These are phyloP conservation scores for Callocephalon fimbriatum DNA, from an alignment of 2,113 vertebrate species.

Conservation along the genomic window DNA sequence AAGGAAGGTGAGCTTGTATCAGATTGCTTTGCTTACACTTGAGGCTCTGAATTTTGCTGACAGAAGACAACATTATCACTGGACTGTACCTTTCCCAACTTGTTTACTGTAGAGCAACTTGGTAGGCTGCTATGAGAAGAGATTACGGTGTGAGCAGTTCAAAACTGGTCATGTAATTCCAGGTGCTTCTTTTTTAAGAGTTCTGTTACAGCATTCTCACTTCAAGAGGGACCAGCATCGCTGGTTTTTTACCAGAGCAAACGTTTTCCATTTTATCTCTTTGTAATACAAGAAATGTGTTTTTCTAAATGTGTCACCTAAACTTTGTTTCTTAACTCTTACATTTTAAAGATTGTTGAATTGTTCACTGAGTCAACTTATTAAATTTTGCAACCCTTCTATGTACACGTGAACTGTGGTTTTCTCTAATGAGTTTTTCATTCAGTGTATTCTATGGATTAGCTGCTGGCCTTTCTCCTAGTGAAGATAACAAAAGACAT, in stretches of 20 bases:
- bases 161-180: not conserved
- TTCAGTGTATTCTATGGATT: not conserved
- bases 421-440: not conserved
- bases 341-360: not conserved
- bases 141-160: not conserved
- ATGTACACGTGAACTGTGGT: not conserved
- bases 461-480: not conserved
- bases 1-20: not conserved
- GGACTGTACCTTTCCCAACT: not conserved
- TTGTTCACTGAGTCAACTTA: not conserved
- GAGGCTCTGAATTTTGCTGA: not conserved
- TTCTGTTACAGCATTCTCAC: not conserved
- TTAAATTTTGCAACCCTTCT: constrained; percentile 5
- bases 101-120: not conserved
- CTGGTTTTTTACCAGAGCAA: not conserved
- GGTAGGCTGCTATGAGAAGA: not conserved
- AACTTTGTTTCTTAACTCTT: not conserved
- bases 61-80: not conserved
- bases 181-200: not conserved
- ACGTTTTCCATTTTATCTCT: not conserved
- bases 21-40: fast-evolving
- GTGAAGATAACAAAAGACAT: not conserved
- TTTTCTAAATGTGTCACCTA: not conserved
- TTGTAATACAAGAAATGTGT: not conserved
- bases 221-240: not conserved